Evolutionary conservation across 1,140 invertebrate species (phyloP), one percentile per base, ranked within the genome.

Genomic region (Tetramorium alpestre): DNA sequence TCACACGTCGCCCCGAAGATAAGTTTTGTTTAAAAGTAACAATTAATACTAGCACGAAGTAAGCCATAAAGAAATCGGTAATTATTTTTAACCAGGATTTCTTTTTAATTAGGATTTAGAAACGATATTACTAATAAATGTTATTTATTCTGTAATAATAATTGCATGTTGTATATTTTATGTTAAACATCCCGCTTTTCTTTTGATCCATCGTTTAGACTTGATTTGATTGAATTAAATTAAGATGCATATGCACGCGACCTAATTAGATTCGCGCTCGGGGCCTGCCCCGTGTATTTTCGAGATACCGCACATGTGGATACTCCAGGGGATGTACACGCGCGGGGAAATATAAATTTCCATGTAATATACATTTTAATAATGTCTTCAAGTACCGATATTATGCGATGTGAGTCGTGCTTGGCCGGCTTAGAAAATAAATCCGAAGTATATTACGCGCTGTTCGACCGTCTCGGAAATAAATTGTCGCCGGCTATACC

Each of bases 151-250:
- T 47, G 22, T 0, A 25, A 38, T 80, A 56, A 44, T 70, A 70
- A 70, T 81, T 1, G 4, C n/a, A 22, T 10, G 33, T 77, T 38
- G 22, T 56, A 28, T 44, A 69, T 28, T 44, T 10, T 44, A 3
- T 25, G 22, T 38, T 69, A 33, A 56, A 54, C 33, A 69, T 56
- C 6, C 3, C 11, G 44, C n/a, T 38, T 70, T 65, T 70, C 10
- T 44, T 25, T 47, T 38, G 16, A 22, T 5, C n/a, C 4, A 28
- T 65, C 3, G 38, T 28, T 44, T 72, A 72, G 13, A 47, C 18
- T 72, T 41, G 33, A 81, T 11, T 70, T 44, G 51, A 60, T 72
- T 18, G 51, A 82, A 82, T 82, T 82, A 82, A 82, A 82, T 72
- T 82, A 82, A 81, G 51, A 72, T 81, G 65, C 28, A 33, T 33